Evolutionary conservation across 2,888 invertebrate genomes (phyloP).

Genomic region (Aspidapion aeneum): DNA sequence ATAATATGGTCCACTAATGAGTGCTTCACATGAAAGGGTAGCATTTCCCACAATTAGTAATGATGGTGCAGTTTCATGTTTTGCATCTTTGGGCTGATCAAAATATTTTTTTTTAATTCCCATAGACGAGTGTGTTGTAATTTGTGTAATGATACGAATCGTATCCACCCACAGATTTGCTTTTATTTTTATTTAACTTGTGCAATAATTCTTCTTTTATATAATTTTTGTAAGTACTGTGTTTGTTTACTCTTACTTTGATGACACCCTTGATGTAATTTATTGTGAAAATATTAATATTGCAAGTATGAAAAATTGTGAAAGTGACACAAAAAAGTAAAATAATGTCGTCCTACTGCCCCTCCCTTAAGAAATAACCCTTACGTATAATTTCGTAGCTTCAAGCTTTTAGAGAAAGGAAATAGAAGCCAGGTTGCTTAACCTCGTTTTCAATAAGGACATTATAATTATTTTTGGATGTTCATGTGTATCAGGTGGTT

Average conservation of each 20-base stretch:
- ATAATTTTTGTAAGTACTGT: too few species aligned
- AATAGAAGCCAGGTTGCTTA: not conserved
- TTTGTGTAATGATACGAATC: not conserved
- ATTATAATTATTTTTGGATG: not conserved
- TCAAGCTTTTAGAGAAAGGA: too few species aligned
- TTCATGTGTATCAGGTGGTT: not conserved
- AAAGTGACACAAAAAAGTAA: too few species aligned
- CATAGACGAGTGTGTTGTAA: not conserved
- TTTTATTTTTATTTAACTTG: too few species aligned
- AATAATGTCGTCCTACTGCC: too few species aligned
- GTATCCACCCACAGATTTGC: not conserved
- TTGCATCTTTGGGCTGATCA: not conserved
- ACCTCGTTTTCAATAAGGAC: not conserved
- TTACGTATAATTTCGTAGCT: too few species aligned
- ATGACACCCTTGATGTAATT: too few species aligned
- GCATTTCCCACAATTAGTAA: not conserved
- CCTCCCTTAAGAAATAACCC: too few species aligned
- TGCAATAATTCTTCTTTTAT: too few species aligned
- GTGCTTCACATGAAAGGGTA: not conserved
- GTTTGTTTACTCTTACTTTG: too few species aligned
- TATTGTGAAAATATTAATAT: too few species aligned
- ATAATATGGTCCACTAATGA: not conserved
- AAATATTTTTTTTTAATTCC: not conserved
- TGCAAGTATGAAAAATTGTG: too few species aligned
- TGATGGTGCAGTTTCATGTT: not conserved